phyloP scores from a whole-genome alignment of 2,888 invertebrate genomes.

The Pyrochroa serraticornis region DNA sequence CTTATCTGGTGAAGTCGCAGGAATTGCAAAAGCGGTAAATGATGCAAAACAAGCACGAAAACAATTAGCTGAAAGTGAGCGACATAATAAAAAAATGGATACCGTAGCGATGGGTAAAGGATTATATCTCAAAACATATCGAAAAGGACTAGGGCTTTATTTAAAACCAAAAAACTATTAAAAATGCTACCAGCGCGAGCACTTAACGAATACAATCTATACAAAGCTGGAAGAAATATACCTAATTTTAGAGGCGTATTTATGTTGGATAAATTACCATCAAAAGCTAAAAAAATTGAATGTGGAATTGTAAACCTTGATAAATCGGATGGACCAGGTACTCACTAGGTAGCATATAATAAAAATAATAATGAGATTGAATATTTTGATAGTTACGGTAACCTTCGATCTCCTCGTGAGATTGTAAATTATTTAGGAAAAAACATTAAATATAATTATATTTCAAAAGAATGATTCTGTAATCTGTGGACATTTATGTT shows the following conservation, averaged over 20 bases:
- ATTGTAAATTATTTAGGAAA: no score
- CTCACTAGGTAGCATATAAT: slow-evolving; percentile 29
- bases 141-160: no score
- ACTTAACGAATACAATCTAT: slow-evolving; percentile 15
- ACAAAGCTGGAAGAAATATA: slow-evolving; percentile 11
- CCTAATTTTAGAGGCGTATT: slow-evolving; percentile 23
- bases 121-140: slow-evolving; percentile 29
- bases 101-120: slow-evolving; percentile 42
- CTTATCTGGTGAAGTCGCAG: slow-evolving; percentile 49
- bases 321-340: no score
- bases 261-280: slow-evolving; percentile 20
- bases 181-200: slow-evolving; percentile 22
- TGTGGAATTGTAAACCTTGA: slow-evolving; percentile 30
- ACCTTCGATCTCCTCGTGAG: no score
- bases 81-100: slow-evolving; percentile 52
- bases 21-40: slow-evolving; percentile 49
- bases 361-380: slow-evolving; percentile 18
- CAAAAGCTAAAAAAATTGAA: slow-evolving; percentile 16
- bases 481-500: no score
- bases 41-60: no score
- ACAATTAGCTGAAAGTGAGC: slow-evolving; percentile 43
- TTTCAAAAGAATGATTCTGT: no score
- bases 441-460: no score
- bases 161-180: no score
- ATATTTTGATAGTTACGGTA: slow-evolving; percentile 31